Conservation (phyloP, 2,888 invertebrate genomes). For the Rotaria sp. region DNA sequence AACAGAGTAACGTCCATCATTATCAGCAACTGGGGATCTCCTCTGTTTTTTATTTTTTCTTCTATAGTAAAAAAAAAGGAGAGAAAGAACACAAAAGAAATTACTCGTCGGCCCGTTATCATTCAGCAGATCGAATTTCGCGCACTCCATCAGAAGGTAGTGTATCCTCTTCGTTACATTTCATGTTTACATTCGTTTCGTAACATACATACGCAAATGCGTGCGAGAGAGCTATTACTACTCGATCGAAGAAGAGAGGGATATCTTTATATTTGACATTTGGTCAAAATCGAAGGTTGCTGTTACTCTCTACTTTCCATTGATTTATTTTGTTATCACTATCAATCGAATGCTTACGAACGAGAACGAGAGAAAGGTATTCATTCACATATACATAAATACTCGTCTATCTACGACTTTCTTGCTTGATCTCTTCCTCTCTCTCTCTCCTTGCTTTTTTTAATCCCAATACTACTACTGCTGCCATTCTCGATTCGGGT, state of each 20-base stretch:
- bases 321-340: slow-evolving; percentile 11
- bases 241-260: not conserved
- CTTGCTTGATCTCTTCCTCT: not conserved
- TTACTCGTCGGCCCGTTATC: not conserved
- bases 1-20: slow-evolving; percentile 3
- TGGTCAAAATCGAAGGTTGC: slow-evolving; percentile 15
- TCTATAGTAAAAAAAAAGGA: not conserved
- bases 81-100: not conserved
- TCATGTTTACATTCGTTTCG: slow-evolving; percentile 18
- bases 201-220: not conserved
- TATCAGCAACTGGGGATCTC: not conserved
- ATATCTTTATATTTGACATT: slow-evolving; percentile 24
- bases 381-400: not conserved
- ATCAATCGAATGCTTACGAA: slow-evolving; percentile 4
- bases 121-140: not conserved
- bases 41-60: not conserved
- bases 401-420: not conserved
- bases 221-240: not conserved
- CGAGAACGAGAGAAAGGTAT: not conserved
- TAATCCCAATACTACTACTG: slow-evolving; percentile 7
- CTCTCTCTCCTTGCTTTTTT: not conserved
- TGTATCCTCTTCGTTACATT: slow-evolving; percentile 22
- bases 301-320: not conserved
- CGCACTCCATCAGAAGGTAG: not conserved
- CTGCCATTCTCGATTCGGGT: slow-evolving; percentile 22